Base-by-base conservation (phyloP, 92 coral and sea anemone genomes). In the Porites rus region DNA sequence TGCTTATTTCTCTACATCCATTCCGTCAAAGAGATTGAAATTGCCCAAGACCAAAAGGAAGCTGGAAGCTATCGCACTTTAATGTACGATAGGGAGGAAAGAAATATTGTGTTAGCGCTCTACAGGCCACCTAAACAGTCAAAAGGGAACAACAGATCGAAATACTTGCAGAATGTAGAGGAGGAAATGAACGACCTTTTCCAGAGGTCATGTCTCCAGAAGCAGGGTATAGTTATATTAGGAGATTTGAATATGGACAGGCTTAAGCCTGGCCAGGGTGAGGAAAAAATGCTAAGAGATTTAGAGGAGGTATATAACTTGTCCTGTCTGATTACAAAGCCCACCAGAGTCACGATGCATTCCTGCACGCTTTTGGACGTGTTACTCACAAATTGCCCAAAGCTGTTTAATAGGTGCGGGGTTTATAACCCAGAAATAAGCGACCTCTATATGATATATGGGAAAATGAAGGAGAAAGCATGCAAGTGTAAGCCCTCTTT, bases 381-480 rank as follows among this genome's bases (percentile, higher is more conserved):
- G 20, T 74, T 84, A 20, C 74, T 84, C 74, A 84, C 81, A 51
- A 84, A 83, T 73, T 38, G 46, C 63, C 92, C 89, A 71, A 79
- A 74, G 3, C 65, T 89, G 65, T 84, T 89, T 17, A 69, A 69
- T 50, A 90, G 80, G 85, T 89, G 93, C 64, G 80, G 93, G 74
- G 52, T 10, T 51, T 77, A 80, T 74, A 64, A 88, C 56, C 95
- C 92, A 51, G 90, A 84, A 76, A 79, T 92, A 54, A 92, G 95
- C 76, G 88, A 88, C 77, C 95, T 88, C 83, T 77, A 82, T 83
- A 77, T 88, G 84, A 79, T 89, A 50, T 92, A 67, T 66, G 95
- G 89, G 65, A 87, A 85, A 77, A 92, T 38, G 89, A 74, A 59
- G 95, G 89, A 71, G 89, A 85, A 77, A 92, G 81, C 82, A 22